Base-by-base conservation (phyloP, 2,888 invertebrate genomes). In the Vesta saturnalis region DNA sequence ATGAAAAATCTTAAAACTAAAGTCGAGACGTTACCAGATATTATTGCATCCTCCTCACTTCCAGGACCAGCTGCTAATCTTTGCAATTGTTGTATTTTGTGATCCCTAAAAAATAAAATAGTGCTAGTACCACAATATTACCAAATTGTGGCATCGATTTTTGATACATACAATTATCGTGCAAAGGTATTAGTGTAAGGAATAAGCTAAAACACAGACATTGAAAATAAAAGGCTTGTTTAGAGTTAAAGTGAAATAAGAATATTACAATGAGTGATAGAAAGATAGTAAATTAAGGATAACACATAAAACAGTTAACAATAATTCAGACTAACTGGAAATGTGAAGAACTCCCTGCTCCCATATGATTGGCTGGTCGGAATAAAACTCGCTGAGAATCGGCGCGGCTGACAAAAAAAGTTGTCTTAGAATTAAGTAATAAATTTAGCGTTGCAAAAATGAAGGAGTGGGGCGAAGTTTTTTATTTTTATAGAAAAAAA, bases 61-160 rank as follows among this genome's bases (percentile, higher is more conserved):
- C 81, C 85, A 73, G 90, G 91, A 77, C 91, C 89, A 19, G 87
- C 86, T 70, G 88, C 88, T 73, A 89, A 87, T 76, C 94, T 87
- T 85, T 93, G 93, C 86, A 93, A 89, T 85, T 92, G 92, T 79
- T 88, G 87, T 83, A 88, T 84, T 82, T 94, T 94, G 83, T 94
- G 94, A 77, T 95, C 95, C 85, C 95, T 94, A 52, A n/a, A 65
- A n/a, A n/a, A n/a, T n/a, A 66, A 55, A 19, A 87, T 73, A 83
- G 82, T n/a, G n/a, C n/a, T n/a, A n/a, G n/a, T n/a, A n/a, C n/a
- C 19, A 15, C 16, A 6, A 12, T 18, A 52, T 10, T 52, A n/a
- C 8, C 21, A 1, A 52, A 52, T 12, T 1, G 19, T 19, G 19
- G 10, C 52, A 21, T 43, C 43, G 52, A 39, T 12, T 39, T 39